Percentiles rank a stretch among this genome's conserved stretches.
phyloP scores from a whole-genome alignment of 2,797 vertebrate species.

The Threskiornis aethiopicus region DNA sequence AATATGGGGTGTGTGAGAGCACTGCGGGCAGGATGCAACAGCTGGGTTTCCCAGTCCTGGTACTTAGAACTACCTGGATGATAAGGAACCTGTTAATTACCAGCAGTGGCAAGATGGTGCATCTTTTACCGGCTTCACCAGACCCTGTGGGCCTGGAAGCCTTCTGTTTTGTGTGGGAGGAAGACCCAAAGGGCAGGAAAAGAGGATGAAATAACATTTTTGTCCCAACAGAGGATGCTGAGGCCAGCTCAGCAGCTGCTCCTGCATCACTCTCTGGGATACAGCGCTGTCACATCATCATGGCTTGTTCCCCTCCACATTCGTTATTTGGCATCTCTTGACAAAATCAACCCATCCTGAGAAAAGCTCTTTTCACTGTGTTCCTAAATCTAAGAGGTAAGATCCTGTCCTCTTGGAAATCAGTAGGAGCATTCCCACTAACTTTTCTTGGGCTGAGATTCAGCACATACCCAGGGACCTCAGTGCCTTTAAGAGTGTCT shows the following conservation, averaged over 20 bases:
- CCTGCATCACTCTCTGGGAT: background rate
- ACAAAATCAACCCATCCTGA: background rate
- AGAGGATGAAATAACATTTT: background rate
- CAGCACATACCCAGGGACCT: background rate
- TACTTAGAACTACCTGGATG: background rate
- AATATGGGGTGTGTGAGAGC: rapidly evolving
- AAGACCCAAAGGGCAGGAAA: background rate
- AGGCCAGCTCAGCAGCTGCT: background rate
- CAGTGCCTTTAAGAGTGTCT: background rate
- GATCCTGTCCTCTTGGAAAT: background rate
- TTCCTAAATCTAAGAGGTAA: background rate
- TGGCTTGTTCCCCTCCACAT: background rate
- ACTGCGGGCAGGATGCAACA: background rate
- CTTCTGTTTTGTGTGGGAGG: background rate
- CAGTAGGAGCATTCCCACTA: background rate
- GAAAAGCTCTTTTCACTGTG: background rate
- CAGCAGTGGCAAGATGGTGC: background rate
- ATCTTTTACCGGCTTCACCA: background rate
- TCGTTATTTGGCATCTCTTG: background rate
- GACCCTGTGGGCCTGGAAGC: background rate
- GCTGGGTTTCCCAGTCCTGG: background rate
- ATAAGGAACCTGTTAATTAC: background rate
- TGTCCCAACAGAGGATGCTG: background rate
- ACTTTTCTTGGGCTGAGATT: background rate
- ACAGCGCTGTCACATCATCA: background rate